Percentiles rank a stretch among this genome's conserved stretches.
Conservation (phyloP, 2,113 vertebrate genomes). For the Hepsetus odoe region DNA sequence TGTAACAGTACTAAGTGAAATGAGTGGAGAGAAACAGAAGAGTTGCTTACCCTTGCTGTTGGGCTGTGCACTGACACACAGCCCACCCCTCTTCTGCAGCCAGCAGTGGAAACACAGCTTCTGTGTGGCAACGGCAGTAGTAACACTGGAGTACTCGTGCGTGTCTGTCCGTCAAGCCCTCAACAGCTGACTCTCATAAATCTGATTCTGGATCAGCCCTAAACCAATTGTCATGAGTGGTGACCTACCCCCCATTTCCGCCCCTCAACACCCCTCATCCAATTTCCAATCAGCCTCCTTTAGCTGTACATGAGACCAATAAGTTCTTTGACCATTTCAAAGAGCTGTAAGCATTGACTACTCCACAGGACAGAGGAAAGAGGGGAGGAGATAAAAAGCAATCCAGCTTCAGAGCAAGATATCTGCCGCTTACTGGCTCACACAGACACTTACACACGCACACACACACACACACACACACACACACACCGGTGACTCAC, state of each 20-base stretch:
- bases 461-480: no score
- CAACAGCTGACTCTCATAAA: conserved; percentile 82
- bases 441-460: no score
- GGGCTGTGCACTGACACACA: conserved; percentile 50
- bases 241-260: conserved; percentile 60
- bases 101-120: conserved; percentile 45
- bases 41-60: conserved; percentile 66
- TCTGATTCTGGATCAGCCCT: conserved; percentile 64
- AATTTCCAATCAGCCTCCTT: conserved; percentile 11
- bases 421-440: conserved; percentile 55
- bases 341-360: conserved; percentile 13
- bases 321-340: conserved; percentile 46
- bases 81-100: conserved; percentile 51
- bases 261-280: conserved; percentile 16
- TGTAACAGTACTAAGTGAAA: not conserved
- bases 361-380: conserved; percentile 9
- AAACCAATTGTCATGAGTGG: conserved; percentile 63
- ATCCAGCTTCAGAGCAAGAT: conserved; percentile 7
- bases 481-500: conserved; percentile 63
- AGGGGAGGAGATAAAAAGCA: conserved; percentile 15
- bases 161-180: conserved; percentile 73
- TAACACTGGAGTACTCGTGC: conserved; percentile 60
- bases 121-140: conserved; percentile 53
- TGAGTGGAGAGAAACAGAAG: conserved; percentile 15
- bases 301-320: conserved; percentile 5